These are phyloP conservation scores for Urocolius indicus DNA, from an alignment of 2,113 vertebrate genomes.

Conservation along the genomic window DNA sequence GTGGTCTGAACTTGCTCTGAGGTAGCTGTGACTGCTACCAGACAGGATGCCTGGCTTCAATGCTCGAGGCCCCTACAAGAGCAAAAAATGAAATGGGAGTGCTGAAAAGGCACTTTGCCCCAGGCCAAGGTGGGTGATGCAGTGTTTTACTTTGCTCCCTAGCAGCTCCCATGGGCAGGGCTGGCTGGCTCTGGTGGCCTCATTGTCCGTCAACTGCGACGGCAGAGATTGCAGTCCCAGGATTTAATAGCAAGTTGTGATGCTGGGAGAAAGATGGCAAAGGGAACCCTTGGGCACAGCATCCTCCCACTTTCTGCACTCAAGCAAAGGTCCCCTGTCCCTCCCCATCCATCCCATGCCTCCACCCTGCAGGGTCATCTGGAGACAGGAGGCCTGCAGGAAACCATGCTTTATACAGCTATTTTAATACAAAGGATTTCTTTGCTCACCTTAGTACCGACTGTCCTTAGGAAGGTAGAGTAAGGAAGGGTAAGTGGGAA, in stretches of 20 bases:
- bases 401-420: background rate
- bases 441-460: conserved; percentile 93
- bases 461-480: conserved; percentile 92
- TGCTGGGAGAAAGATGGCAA: background rate
- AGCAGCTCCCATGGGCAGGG: background rate
- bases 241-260: background rate
- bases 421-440: conserved; percentile 45
- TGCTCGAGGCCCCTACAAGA: background rate
- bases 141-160: background rate
- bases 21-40: background rate
- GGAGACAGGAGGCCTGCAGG: background rate
- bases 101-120: background rate
- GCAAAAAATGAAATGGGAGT: conserved; percentile 4
- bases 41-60: background rate
- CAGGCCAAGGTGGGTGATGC: background rate
- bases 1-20: conserved; percentile 40
- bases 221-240: background rate
- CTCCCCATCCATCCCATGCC: background rate
- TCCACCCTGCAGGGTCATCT: background rate
- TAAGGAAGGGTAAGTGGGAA: conserved; percentile 78
- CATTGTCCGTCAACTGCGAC: background rate
- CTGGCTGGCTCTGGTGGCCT: background rate
- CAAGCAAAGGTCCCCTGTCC: background rate
- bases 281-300: background rate
- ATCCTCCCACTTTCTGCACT: background rate